Evolutionary conservation across 2,888 invertebrate genomes (phyloP), one percentile per base, ranked within the genome.

Genomic region (Biston stratarius): DNA sequence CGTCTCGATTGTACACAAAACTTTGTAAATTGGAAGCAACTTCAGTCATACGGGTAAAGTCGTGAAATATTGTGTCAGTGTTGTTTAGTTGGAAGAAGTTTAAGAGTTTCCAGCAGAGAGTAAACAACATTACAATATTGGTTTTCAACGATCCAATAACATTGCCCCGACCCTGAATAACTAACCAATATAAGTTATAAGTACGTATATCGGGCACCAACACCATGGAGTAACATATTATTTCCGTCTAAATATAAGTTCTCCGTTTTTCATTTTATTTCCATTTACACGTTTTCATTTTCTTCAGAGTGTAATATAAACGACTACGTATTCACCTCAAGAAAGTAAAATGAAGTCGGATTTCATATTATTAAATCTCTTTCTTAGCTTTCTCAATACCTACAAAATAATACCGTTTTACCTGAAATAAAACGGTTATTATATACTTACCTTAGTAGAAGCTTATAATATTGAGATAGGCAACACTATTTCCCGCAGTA

Each of bases 61-160:
- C 47, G 24, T 33, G 14, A 38, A 61, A 53, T 24, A 61, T 47
- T 24, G 24, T 53, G 36, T 24, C 45, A 59, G 38, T 49, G 14
- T 59, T 59, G 59, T 59, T 48, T 59, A 59, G 48, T 49, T 49
- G n/a, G 24, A 5, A 56, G 34, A 59, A 49, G 42, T 59, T 59
- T 49, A 49, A 40, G 15, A 38, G 49, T 47, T 49, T 42, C 48
- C 49, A 40, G 6, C 42, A 24, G 33, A 42, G 49, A 40, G 59
- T 59, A 49, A 59, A 59, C 59, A 59, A 59, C 59, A 59, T 59
- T 42, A 59, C 33, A 59, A 48, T 59, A 59, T 59, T 59, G 33
- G 49, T 33, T 47, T 40, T 8, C 11, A 49, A 48, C 36, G 47
- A 47, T 34, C 33, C 9, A 45, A 45, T 57, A 57, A 57, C 14